Conservation (phyloP, 2,888 invertebrate species). For the Macaria liturata region DNA sequence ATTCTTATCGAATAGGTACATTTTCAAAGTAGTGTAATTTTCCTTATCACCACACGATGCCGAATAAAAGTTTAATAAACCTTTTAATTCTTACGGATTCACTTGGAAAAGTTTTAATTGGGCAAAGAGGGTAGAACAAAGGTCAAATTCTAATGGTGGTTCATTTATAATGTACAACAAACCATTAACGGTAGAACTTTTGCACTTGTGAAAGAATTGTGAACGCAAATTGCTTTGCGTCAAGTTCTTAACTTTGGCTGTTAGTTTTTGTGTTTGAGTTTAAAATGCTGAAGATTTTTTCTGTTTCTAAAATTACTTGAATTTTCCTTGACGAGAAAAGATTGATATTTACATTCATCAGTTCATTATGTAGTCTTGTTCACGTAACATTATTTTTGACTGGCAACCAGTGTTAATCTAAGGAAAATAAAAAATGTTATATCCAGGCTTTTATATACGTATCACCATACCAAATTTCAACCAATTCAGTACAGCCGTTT, state of each 20-base stretch:
- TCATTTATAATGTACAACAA: conserved; percentile 25
- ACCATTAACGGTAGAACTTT: conserved; percentile 29
- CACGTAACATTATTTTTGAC: no score
- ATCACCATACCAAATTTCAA: no score
- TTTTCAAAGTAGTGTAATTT: no score
- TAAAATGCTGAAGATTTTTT: neutral
- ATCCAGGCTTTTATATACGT: no score
- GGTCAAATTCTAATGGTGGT: conserved; percentile 27
- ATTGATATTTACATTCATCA: no score
- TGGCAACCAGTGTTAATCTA: no score
- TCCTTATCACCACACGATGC: neutral
- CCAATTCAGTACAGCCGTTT: no score
- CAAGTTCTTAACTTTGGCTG: conserved; percentile 1
- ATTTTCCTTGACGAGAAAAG: no score
- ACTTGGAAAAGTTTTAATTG: conserved; percentile 31
- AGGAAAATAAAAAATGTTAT: no score
- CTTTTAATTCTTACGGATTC: conserved; percentile 28
- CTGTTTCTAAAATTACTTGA: no score
- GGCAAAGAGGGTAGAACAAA: conserved; percentile 11
- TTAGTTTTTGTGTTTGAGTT: conserved; percentile 5
- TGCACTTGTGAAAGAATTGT: conserved; percentile 8
- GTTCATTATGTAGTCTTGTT: no score
- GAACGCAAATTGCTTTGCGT: conserved; percentile 9
- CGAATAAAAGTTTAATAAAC: conserved; percentile 25
- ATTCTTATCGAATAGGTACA: no score